A percentile compares a stretch with the other conserved stretches of the same genome.
Conservation (phyloP, 2,113 vertebrate species). For the Brienomyrus brachyistius region DNA sequence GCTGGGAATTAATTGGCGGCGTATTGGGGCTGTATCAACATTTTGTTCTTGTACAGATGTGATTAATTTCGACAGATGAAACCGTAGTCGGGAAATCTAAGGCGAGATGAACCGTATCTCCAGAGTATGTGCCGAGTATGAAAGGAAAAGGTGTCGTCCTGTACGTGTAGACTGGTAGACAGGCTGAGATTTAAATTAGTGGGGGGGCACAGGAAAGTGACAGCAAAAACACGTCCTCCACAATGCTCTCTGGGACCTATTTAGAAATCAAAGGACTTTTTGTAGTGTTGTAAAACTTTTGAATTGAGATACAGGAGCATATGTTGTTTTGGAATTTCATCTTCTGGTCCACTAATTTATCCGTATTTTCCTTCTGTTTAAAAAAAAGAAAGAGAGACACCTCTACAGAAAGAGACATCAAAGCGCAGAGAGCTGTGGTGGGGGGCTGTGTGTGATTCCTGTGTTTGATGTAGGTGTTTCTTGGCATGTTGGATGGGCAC, state of each 20-base stretch:
- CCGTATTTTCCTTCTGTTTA: neutral
- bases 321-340: neutral
- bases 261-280: constrained; percentile 1
- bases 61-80: constrained; percentile 54
- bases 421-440: neutral
- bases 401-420: neutral
- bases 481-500: neutral
- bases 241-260: constrained; percentile 31
- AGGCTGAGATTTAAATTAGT: constrained; percentile 37
- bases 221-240: constrained; percentile 11
- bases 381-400: neutral
- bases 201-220: constrained; percentile 21
- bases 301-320: neutral
- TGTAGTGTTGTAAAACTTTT: neutral
- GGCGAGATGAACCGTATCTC: constrained; percentile 45
- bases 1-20: constrained; percentile 56
- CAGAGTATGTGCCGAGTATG: constrained; percentile 13
- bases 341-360: constrained; percentile 6
- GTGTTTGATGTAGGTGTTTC: neutral
- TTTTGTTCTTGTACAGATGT: constrained; percentile 57
- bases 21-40: constrained; percentile 49
- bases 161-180: constrained; percentile 44
- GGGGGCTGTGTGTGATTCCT: neutral
- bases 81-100: constrained; percentile 32
- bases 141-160: constrained; percentile 33